These are phyloP conservation scores for Psilopogon haemacephalus DNA, from an alignment of 2,113 vertebrate genomes.

Conservation along the genomic window DNA sequence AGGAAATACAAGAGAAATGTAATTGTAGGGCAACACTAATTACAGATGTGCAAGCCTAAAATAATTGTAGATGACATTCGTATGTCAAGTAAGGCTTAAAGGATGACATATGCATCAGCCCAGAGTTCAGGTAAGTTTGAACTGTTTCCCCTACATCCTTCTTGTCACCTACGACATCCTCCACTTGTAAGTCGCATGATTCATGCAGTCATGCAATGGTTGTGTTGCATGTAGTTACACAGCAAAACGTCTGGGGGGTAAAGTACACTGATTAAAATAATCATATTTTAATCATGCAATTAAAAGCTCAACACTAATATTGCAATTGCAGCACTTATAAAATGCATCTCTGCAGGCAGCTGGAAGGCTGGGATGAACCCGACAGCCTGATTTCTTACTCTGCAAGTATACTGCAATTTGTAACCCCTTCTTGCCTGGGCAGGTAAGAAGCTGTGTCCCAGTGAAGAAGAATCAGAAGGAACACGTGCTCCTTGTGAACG, in stretches of 20 bases:
- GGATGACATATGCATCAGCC: neutral
- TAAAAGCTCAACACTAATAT: neutral
- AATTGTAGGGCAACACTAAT: neutral
- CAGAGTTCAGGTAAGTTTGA: neutral
- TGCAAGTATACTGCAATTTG: neutral
- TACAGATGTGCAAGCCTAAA: neutral
- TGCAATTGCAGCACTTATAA: neutral
- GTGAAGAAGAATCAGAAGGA: slow-evolving; percentile 14
- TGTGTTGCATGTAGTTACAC: neutral
- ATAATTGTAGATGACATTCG: neutral
- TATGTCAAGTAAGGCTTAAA: neutral
- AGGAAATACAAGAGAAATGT: neutral
- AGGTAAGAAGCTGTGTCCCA: neutral
- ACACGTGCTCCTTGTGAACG: neutral
- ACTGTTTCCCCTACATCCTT: neutral
- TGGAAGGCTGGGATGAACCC: neutral
- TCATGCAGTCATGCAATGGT: neutral
- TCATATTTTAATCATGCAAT: neutral
- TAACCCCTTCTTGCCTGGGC: slow-evolving; percentile 25
- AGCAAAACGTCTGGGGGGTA: neutral
- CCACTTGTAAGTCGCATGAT: neutral
- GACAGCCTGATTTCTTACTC: neutral
- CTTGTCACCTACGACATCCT: neutral
- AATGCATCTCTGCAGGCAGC: neutral
- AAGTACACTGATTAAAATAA: neutral